Conservation (phyloP, 2,113 vertebrate species). For the Epinephelus lanceolatus region DNA sequence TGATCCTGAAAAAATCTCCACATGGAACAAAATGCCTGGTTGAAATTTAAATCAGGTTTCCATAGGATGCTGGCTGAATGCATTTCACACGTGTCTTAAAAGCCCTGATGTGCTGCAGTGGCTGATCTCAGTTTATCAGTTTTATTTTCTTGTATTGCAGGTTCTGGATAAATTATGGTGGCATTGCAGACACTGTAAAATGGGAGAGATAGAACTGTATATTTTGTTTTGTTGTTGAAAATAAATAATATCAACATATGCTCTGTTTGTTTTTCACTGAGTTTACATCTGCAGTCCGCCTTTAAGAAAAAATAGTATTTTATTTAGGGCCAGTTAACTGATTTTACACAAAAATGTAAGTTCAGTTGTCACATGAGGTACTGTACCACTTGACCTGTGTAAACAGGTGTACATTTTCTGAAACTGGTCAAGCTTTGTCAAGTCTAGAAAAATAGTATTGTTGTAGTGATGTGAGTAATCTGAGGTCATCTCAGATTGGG, state of each 20-base stretch:
- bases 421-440: too few relatives aligned
- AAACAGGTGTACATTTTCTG: too few relatives aligned
- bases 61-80: background rate
- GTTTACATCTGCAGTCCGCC: background rate
- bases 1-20: too few relatives aligned
- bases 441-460: too few relatives aligned
- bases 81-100: constrained; percentile 24
- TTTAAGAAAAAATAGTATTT: background rate
- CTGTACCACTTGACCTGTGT: too few relatives aligned
- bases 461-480: too few relatives aligned
- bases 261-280: background rate
- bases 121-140: background rate
- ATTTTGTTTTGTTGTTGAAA: background rate
- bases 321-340: background rate
- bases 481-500: too few relatives aligned
- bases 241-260: background rate
- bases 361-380: too few relatives aligned
- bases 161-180: background rate
- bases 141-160: background rate
- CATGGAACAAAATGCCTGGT: background rate
- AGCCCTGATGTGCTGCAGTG: constrained; percentile 14
- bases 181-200: background rate
- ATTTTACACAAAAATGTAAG: too few relatives aligned
- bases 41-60: background rate
- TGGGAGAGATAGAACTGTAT: background rate